Evolutionary conservation across 2,888 invertebrate genomes (phyloP).

Genomic region (Plagodis dolabraria): DNA sequence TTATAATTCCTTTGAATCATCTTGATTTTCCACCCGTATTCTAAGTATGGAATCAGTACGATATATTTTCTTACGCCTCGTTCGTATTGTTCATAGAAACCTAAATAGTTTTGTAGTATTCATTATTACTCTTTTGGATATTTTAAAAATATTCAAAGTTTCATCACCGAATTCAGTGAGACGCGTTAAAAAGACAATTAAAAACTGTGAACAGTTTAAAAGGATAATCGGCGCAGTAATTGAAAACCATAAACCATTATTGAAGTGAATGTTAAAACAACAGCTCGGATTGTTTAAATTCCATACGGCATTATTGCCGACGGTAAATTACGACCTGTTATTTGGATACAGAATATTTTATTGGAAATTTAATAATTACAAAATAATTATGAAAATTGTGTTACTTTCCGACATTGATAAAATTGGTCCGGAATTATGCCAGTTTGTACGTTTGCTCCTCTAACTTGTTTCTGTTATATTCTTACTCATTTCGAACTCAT

Average conservation of each 20-base stretch:
- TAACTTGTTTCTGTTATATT: no score
- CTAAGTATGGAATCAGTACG: no score
- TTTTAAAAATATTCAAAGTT: not conserved
- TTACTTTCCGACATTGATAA: not conserved
- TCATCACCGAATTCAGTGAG: not conserved
- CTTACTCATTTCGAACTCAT: no score
- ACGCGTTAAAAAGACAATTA: not conserved
- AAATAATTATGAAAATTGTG: not conserved
- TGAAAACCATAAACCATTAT: constrained; percentile 18
- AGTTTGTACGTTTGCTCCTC: no score
- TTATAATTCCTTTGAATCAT: no score
- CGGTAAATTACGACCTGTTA: not conserved
- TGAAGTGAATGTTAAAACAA: constrained; percentile 8
- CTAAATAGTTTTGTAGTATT: no score
- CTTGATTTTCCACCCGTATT: no score
- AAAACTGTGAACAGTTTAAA: constrained; percentile 5
- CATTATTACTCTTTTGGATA: no score
- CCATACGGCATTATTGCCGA: not conserved
- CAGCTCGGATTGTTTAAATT: not conserved
- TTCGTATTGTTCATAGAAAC: no score
- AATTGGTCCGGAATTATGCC: no score
- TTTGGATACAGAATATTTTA: constrained; percentile 7
- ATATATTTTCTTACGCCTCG: no score
- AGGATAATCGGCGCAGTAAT: constrained; percentile 7
- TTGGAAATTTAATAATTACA: constrained; percentile 3